Conservation (phyloP, 1,140 invertebrate species). For the Apis cerana region DNA sequence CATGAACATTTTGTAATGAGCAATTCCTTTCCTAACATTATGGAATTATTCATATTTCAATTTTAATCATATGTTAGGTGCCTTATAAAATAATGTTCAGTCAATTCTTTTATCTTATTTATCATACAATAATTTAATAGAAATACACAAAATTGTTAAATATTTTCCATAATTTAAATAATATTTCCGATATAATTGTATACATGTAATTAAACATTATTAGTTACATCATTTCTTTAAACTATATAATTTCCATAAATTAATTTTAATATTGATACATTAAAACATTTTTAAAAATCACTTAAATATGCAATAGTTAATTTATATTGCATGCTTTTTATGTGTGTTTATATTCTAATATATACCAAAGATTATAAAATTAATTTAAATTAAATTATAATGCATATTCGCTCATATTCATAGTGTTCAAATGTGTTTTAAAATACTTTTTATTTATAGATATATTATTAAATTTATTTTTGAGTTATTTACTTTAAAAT, state of each 20-base stretch:
- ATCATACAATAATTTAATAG: constrained; percentile 37
- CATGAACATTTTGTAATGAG: constrained; percentile 36
- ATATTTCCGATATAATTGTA: constrained; percentile 8
- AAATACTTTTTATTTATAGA: constrained; percentile 18
- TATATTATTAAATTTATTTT: constrained; percentile 12
- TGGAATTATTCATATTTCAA: constrained; percentile 29
- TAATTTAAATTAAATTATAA: constrained; percentile 16
- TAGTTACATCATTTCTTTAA: constrained; percentile 17
- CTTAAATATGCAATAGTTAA: constrained; percentile 16
- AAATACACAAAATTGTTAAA: constrained; percentile 17
- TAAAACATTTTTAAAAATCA: constrained; percentile 29
- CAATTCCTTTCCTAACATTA: constrained; percentile 31
- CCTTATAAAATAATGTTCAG: constrained; percentile 33
- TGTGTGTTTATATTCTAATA: constrained; percentile 12
- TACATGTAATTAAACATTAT: constrained; percentile 18
- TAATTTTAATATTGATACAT: not conserved
- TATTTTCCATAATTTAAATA: constrained; percentile 11
- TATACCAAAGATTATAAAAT: constrained; percentile 38
- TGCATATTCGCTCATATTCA: not conserved
- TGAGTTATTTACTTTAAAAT: not conserved
- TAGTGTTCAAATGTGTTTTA: not conserved
- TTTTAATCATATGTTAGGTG: constrained; percentile 40
- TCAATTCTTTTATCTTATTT: constrained; percentile 27
- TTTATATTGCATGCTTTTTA: constrained; percentile 25
- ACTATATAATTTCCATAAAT: not conserved